phyloP scores from a whole-genome alignment of 2,888 invertebrate genomes.

The Eupithecia vulgata region DNA sequence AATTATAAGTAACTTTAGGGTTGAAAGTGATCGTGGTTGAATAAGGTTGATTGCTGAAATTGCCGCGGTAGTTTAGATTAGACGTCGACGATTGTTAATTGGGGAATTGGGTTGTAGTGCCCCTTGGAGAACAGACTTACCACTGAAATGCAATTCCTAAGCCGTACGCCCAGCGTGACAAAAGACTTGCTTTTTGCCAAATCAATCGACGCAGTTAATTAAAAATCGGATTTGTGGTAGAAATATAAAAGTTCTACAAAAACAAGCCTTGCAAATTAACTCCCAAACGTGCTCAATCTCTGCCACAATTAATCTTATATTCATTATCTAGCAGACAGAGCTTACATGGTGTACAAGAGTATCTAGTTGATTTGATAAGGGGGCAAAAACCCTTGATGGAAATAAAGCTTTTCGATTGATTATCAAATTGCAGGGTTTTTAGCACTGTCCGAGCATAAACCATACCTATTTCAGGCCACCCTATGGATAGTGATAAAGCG shows the following conservation, averaged over 20 bases:
- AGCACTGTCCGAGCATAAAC: too few relatives aligned
- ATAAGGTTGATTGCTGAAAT: neutral
- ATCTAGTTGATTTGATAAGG: neutral
- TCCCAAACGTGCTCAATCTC: slow-evolving; percentile 10
- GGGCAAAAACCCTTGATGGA: neutral
- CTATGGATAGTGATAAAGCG: neutral
- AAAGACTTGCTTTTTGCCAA: neutral
- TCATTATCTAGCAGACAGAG: slow-evolving; percentile 9
- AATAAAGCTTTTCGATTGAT: neutral
- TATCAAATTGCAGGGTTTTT: neutral
- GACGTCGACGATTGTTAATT: too few relatives aligned
- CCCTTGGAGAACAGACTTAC: too few relatives aligned
- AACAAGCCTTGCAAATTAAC: neutral
- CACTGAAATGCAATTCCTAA: too few relatives aligned
- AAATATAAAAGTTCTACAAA: neutral
- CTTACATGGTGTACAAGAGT: neutral
- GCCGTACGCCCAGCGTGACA: too few relatives aligned
- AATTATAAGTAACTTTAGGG: neutral
- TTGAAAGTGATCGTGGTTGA: neutral
- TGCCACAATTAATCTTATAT: slow-evolving; percentile 9
- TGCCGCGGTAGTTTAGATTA: neutral
- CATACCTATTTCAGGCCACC: neutral
- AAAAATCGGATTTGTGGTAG: neutral
- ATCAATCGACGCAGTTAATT: neutral
- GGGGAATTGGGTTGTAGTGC: too few relatives aligned